These are phyloP conservation scores for Scolanthus callimorphus DNA, from an alignment of 92 coral and sea anemone species.

Conservation along the genomic window DNA sequence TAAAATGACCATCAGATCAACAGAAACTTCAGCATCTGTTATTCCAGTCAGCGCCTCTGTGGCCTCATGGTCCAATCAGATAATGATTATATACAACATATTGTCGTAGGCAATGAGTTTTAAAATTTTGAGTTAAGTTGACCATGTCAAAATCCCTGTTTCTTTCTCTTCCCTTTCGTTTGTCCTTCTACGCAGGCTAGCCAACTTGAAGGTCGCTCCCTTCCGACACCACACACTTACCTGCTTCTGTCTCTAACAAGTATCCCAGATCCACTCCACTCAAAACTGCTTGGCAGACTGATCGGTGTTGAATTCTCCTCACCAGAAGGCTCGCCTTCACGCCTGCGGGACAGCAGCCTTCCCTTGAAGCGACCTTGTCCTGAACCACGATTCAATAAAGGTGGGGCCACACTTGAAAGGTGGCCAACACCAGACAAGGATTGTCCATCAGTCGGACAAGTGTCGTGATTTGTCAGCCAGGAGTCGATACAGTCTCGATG, in stretches of 20 bases:
- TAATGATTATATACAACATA: too few relatives aligned
- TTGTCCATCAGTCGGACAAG: conserved; percentile 88
- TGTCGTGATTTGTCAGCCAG: conserved; percentile 87
- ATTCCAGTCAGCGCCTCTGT: too few relatives aligned
- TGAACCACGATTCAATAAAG: conserved; percentile 3
- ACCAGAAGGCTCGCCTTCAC: conserved; percentile 13
- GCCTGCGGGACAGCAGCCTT: conserved; percentile 37
- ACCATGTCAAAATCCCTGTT: too few relatives aligned
- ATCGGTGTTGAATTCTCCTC: conserved; percentile 15
- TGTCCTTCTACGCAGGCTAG: too few relatives aligned
- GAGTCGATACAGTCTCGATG: conserved; percentile 89
- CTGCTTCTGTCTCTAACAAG: conserved; percentile 31
- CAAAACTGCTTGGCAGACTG: conserved; percentile 63
- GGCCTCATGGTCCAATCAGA: too few relatives aligned
- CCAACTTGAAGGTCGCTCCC: too few relatives aligned
- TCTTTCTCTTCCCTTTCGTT: too few relatives aligned
- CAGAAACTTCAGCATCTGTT: too few relatives aligned
- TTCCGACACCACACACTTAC: too few relatives aligned
- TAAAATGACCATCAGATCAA: too few relatives aligned
- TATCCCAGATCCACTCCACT: conserved; percentile 72
- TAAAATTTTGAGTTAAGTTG: too few relatives aligned
- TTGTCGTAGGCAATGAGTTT: too few relatives aligned
- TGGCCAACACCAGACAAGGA: background rate
- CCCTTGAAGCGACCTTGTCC: conserved; percentile 15
- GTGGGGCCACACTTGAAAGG: conserved; percentile 12